A percentile compares a stretch with the other conserved stretches of the same genome.
Evolutionary conservation across 2,888 invertebrate genomes (phyloP).

Genomic region (Junonia oenone): DNA sequence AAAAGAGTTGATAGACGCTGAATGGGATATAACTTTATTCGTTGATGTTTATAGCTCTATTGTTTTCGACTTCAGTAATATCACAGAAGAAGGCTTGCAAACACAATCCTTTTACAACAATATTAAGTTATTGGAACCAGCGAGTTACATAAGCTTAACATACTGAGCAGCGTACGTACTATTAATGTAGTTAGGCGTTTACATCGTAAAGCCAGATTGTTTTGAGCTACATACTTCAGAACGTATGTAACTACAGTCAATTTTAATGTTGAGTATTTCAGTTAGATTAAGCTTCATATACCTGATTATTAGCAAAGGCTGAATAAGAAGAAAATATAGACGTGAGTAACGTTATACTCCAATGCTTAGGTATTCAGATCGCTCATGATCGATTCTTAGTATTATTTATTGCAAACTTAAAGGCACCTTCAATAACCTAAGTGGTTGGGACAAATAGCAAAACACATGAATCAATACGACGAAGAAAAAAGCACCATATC

Average conservation of each 20-base stretch:
- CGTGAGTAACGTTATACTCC: too few relatives aligned
- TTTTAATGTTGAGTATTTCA: too few relatives aligned
- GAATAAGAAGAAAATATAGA: too few relatives aligned
- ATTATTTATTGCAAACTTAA: background rate
- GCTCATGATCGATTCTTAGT: background rate
- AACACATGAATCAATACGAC: constrained; percentile 25
- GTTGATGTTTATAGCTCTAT: constrained; percentile 5
- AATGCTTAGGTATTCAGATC: background rate
- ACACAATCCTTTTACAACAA: constrained; percentile 21
- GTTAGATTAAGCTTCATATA: too few relatives aligned
- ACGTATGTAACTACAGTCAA: background rate
- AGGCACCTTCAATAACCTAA: background rate
- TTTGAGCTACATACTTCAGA: constrained; percentile 1
- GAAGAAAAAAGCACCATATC: constrained; percentile 23
- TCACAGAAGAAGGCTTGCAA: constrained; percentile 12
- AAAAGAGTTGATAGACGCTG: background rate
- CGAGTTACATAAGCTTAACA: constrained; percentile 17
- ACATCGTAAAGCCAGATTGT: background rate
- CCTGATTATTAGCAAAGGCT: too few relatives aligned
- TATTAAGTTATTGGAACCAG: constrained; percentile 20
- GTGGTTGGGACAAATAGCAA: constrained; percentile 17
- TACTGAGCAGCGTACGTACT: background rate
- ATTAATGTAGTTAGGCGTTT: constrained; percentile 17
- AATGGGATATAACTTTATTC: background rate
- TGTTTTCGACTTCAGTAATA: constrained; percentile 6